phyloP scores from a whole-genome alignment of 2,113 vertebrate species.

The Ictalurus punctatus region DNA sequence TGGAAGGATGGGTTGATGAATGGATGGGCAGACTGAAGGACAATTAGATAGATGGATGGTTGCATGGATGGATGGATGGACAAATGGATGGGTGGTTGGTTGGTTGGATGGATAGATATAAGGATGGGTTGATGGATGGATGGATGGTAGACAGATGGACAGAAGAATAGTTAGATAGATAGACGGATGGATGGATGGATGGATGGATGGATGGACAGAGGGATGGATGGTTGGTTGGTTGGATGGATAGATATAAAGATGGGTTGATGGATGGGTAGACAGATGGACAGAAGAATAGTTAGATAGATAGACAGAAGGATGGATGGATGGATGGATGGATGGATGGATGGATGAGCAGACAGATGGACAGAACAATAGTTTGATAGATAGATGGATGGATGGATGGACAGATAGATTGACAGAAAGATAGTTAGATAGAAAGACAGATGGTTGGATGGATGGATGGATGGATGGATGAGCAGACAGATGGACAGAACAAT shows the following conservation, averaged over 20 bases:
- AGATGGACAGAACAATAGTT: neutral
- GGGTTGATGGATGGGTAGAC: neutral
- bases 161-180: too few species aligned
- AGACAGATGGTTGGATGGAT: neutral
- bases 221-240: neutral
- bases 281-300: neutral
- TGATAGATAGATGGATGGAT: neutral
- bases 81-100: neutral
- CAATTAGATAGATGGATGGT: neutral
- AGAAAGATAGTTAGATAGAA: neutral
- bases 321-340: neutral
- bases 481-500: neutral
- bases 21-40: too few species aligned
- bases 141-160: neutral
- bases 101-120: neutral
- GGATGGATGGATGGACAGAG: neutral
- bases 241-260: neutral
- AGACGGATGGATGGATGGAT: too few species aligned
- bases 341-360: neutral
- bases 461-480: too few species aligned
- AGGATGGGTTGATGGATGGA: neutral
- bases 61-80: neutral
- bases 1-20: too few species aligned
- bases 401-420: neutral
- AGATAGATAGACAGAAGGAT: neutral